Percentiles rank a stretch among this genome's conserved stretches.
phyloP scores from a whole-genome alignment of 2,888 invertebrate species.

The Parelbella ahira region DNA sequence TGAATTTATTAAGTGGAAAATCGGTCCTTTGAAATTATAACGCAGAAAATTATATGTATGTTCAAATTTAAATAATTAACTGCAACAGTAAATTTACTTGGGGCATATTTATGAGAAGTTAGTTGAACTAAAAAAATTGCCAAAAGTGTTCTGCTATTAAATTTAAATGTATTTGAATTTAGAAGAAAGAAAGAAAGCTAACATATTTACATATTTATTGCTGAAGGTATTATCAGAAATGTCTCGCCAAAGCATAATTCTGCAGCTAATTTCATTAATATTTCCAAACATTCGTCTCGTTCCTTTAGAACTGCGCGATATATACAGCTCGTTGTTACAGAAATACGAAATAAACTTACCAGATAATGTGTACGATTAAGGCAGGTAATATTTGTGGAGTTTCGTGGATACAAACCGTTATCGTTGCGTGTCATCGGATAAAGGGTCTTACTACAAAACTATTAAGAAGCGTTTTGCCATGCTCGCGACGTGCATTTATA shows the following conservation, averaged over 20 bases:
- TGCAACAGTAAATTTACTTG: too few relatives aligned
- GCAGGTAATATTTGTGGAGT: slow-evolving; percentile 18
- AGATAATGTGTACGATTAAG: slow-evolving; percentile 4
- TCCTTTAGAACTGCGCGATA: slow-evolving; percentile 44
- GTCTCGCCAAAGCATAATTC: slow-evolving; percentile 37
- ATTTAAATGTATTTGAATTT: too few relatives aligned
- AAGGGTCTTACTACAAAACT: slow-evolving; percentile 15
- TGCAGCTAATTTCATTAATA: slow-evolving; percentile 38
- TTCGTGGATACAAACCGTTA: slow-evolving; percentile 23
- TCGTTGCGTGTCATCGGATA: slow-evolving; percentile 2
- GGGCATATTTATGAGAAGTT: too few relatives aligned
- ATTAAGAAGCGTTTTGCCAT: slow-evolving; percentile 41
- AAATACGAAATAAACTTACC: slow-evolving; percentile 28
- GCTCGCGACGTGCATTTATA: slow-evolving; percentile 37
- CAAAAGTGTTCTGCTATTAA: too few relatives aligned
- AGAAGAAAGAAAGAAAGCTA: slow-evolving; percentile 19
- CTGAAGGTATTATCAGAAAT: slow-evolving; percentile 5
- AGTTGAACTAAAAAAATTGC: too few relatives aligned
- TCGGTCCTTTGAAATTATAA: too few relatives aligned
- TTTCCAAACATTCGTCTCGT: slow-evolving; percentile 38
- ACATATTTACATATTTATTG: slow-evolving; percentile 14
- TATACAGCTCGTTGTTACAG: slow-evolving; percentile 53
- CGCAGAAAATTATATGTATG: too few relatives aligned
- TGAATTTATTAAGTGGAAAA: too few relatives aligned
- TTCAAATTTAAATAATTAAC: too few relatives aligned